These are phyloP conservation scores for Clusia tigrina DNA, from an alignment of 2,888 invertebrate species.

Conservation along the genomic window DNA sequence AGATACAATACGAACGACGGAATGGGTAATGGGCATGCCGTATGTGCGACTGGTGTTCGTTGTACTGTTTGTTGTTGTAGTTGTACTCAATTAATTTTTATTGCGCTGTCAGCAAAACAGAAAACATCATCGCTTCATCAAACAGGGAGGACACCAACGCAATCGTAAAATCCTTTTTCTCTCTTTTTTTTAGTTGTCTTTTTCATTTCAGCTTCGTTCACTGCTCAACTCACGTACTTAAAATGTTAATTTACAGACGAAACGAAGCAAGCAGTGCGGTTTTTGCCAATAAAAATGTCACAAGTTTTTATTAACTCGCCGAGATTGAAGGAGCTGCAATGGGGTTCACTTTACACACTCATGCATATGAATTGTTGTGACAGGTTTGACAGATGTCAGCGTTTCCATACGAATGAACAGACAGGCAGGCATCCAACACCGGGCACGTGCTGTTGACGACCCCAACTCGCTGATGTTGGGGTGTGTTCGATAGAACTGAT, in stretches of 20 bases:
- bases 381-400: slow-evolving; percentile 39
- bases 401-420: background rate
- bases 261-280: background rate
- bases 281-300: slow-evolving; percentile 55
- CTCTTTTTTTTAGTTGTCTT: background rate
- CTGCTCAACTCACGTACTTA: slow-evolving; percentile 16
- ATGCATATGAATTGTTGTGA: slow-evolving; percentile 44
- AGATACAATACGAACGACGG: slow-evolving; percentile 21
- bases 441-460: background rate
- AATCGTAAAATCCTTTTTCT: slow-evolving; percentile 8
- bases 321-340: background rate
- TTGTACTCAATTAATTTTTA: slow-evolving; percentile 54
- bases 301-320: slow-evolving; percentile 31
- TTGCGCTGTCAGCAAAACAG: slow-evolving; percentile 50
- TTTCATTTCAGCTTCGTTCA: too few species aligned
- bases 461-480: slow-evolving; percentile 37
- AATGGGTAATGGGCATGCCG: background rate
- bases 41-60: background rate
- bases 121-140: slow-evolving; percentile 34
- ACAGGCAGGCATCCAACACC: background rate
- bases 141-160: background rate
- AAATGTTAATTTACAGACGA: slow-evolving; percentile 27
- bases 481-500: too few species aligned
- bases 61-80: slow-evolving; percentile 33
- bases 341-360: background rate